Base-by-base conservation (phyloP, 2,797 vertebrate genomes). In the Buphagus erythrorhynchus region DNA sequence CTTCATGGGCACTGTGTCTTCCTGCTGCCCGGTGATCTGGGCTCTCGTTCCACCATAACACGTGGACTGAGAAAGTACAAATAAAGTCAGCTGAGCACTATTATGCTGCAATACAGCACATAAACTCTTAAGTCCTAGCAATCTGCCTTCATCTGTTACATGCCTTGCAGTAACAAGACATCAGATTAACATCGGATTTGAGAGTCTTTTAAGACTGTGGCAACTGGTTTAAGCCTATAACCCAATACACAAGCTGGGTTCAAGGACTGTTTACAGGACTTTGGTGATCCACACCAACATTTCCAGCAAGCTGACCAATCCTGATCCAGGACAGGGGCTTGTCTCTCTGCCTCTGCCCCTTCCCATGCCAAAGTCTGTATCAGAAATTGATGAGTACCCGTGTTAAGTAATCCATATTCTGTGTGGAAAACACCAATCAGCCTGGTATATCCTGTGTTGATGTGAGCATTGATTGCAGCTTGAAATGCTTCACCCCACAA, bases 41-140 rank as follows among this genome's bases (percentile, higher is more conserved):
- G 45, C 90, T 98, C 96, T 99, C 97, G 0, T 98, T 98, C 99
- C 99, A 99, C 99, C 99, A 99, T 8, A 99, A 97, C 59, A 98
- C 97, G 1, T 99, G 98, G 62, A 99, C 99, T 99, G 93, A n/a
- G 54, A 82, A 96, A 94, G 75, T 13, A 69, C 24, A 63, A 83
- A 81, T 36, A 49, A 42, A 83, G 68, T 62, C 26, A 73, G n/a
- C 28, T 76, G 43, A 86, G 16, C 33, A 33, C 20, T 67, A 11
- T 45, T 86, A 42, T 2, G 19, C 49, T 81, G 43, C 46, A 88
- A 51, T 43, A 49, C 20, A 58, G 62, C 29, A 48, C 0, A 3
- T 45, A n/a, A n/a, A 38, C 16, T 8, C 6, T 13, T 13, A 84
- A 71, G 26, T 42, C 46, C 29, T 40, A 58, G 62, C 36, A 61